A percentile compares a stretch with the other conserved stretches of the same genome.
phyloP scores from a whole-genome alignment of 1,140 invertebrate genomes.

The Spodoptera litura region DNA sequence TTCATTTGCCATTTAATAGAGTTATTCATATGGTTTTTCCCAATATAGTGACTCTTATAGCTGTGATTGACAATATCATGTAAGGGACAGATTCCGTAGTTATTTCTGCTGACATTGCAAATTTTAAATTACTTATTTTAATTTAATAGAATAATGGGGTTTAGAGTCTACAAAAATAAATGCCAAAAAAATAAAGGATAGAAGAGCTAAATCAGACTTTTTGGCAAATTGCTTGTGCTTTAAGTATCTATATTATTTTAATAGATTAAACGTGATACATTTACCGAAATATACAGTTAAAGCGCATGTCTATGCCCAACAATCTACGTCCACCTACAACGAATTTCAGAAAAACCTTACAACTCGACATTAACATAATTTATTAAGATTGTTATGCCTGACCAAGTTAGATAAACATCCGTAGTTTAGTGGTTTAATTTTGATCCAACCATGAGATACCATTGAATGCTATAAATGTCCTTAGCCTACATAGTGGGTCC shows the following conservation, averaged over 20 bases:
- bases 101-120: background rate
- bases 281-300: background rate
- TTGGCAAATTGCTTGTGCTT: too few species aligned
- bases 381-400: conserved; percentile 39
- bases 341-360: conserved; percentile 1
- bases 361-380: conserved; percentile 1
- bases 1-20: conserved; percentile 4
- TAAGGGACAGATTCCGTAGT: background rate
- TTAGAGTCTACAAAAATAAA: too few species aligned
- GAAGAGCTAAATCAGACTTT: too few species aligned
- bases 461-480: conserved; percentile 36
- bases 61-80: background rate
- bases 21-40: background rate
- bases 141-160: too few species aligned
- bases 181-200: too few species aligned
- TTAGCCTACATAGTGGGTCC: conserved; percentile 40
- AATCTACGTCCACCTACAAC: too few species aligned
- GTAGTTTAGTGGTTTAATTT: conserved; percentile 38
- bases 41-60: background rate
- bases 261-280: background rate
- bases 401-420: conserved; percentile 40
- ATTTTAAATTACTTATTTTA: too few species aligned
- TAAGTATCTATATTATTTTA: too few species aligned
- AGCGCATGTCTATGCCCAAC: too few species aligned
- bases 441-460: conserved; percentile 34